Conservation (phyloP, 2,888 invertebrate genomes). For the Hofmannophila pseudospretella region DNA sequence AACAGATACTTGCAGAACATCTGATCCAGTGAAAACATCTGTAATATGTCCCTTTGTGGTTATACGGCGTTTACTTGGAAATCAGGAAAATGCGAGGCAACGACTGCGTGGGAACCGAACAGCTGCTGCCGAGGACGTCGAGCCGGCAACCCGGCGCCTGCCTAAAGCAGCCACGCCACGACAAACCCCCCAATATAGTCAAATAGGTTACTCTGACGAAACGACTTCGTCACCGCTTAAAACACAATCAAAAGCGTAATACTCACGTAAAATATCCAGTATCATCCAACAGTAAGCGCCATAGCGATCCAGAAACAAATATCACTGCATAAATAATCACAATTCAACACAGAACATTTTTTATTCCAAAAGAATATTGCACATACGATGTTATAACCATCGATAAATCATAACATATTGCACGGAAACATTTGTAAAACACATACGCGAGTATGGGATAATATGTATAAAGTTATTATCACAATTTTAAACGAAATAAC, state of each 20-base stretch:
- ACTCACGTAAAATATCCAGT: slow-evolving; percentile 64
- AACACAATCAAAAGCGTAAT: slow-evolving; percentile 21
- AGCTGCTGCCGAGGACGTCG: slow-evolving; percentile 28
- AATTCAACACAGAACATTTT: slow-evolving; percentile 73
- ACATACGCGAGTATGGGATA: slow-evolving; percentile 56
- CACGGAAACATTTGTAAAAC: slow-evolving; percentile 51
- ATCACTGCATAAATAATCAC: slow-evolving; percentile 75
- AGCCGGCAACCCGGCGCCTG: slow-evolving; percentile 42
- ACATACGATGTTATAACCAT: slow-evolving; percentile 62
- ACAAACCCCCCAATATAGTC: slow-evolving; percentile 45
- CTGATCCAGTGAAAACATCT: slow-evolving; percentile 30
- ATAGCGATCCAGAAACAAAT: slow-evolving; percentile 64
- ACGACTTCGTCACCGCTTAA: slow-evolving; percentile 29
- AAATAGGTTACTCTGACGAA: slow-evolving; percentile 62
- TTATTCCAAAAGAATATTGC: slow-evolving; percentile 63
- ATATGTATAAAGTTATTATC: slow-evolving; percentile 58
- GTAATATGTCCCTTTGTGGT: slow-evolving; percentile 16
- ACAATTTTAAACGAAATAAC: slow-evolving; percentile 60
- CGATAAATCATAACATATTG: slow-evolving; percentile 65
- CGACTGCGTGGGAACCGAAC: slow-evolving; percentile 11
- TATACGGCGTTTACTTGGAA: slow-evolving; percentile 13
- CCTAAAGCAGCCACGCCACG: slow-evolving; percentile 43
- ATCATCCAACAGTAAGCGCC: slow-evolving; percentile 72
- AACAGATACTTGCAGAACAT: slow-evolving; percentile 30
- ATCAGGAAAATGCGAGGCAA: slow-evolving; percentile 6